Percentiles rank a stretch among this genome's conserved stretches.
Evolutionary conservation across 2,113 vertebrate genomes (phyloP).

Genomic region (Melanocharis versteri): DNA sequence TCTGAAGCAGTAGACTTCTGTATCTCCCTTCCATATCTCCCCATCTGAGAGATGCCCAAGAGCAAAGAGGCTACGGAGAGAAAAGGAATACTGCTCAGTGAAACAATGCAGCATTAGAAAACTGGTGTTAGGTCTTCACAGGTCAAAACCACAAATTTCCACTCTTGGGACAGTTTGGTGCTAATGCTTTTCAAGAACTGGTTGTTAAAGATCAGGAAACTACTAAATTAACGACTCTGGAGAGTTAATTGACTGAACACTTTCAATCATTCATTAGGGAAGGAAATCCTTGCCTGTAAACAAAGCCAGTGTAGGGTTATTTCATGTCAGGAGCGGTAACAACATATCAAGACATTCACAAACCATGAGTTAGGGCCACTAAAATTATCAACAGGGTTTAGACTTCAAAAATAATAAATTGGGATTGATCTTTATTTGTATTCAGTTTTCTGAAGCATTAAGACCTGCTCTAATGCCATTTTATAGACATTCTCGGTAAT

Average conservation of each 20-base stretch:
- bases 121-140: not conserved
- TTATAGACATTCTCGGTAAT: not conserved
- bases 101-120: not conserved
- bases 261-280: constrained; percentile 39
- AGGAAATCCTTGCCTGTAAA: constrained; percentile 42
- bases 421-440: not conserved
- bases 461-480: not conserved
- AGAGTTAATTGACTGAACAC: constrained; percentile 14
- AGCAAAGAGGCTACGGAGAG: not conserved
- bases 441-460: not conserved
- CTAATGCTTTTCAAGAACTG: not conserved
- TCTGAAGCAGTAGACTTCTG: not conserved
- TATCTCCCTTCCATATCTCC: not conserved
- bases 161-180: not conserved
- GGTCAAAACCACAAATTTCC: not conserved
- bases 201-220: not conserved
- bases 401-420: not conserved
- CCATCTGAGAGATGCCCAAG: not conserved
- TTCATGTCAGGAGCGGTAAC: not conserved
- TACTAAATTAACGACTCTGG: not conserved
- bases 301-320: not conserved
- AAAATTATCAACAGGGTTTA: not conserved
- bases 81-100: not conserved
- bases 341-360: not conserved
- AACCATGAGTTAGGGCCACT: not conserved